Conservation (phyloP, 2,113 vertebrate species). For the Cyphotilapia sp. region DNA sequence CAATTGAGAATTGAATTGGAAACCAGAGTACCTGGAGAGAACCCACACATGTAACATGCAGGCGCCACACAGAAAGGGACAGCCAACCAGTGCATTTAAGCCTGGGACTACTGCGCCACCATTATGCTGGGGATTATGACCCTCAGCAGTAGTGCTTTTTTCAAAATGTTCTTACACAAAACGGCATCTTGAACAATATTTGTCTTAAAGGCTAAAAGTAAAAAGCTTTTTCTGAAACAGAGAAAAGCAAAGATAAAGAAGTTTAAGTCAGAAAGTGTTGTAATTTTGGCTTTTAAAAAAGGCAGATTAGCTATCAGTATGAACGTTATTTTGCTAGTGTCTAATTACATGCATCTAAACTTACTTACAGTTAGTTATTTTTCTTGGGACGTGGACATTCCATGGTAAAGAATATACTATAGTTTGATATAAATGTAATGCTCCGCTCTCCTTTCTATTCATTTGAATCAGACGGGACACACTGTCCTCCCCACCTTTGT, state of each 20-base stretch:
- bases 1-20: not conserved
- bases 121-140: not conserved
- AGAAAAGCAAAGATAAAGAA: not conserved
- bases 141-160: not conserved
- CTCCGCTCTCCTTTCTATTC: not conserved
- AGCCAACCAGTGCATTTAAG: not conserved
- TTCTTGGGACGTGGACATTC: not conserved
- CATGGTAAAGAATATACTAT: not conserved
- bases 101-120: not conserved
- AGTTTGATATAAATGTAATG: not conserved
- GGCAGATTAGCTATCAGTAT: not conserved
- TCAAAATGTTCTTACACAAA: not conserved
- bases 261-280: not conserved
- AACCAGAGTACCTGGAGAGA: not conserved
- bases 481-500: constrained; percentile 38
- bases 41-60: not conserved
- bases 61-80: not conserved
- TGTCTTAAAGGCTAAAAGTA: not conserved
- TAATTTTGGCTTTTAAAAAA: not conserved
- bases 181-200: not conserved
- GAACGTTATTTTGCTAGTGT: not conserved
- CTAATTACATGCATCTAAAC: not conserved
- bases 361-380: not conserved
- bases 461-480: not conserved
- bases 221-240: not conserved